Evolutionary conservation across 1,140 invertebrate species (phyloP).

Genomic region (Aricia agestis): DNA sequence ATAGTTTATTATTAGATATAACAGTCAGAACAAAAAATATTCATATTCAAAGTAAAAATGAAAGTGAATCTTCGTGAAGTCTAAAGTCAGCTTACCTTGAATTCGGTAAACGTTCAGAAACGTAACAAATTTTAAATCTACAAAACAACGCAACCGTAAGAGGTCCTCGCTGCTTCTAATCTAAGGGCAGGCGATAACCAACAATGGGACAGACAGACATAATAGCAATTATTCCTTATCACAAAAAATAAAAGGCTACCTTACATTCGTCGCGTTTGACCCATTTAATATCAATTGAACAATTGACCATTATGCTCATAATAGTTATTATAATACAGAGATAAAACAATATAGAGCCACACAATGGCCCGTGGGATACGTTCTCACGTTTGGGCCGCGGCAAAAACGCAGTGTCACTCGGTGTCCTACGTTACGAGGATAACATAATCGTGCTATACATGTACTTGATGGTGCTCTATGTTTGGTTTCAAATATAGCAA

Average conservation of each 20-base stretch:
- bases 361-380: conserved; percentile 53
- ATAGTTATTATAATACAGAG: conserved; percentile 44
- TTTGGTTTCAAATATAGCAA: too few species aligned
- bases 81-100: too few species aligned
- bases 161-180: too few species aligned
- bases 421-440: conserved; percentile 29
- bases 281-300: conserved; percentile 65
- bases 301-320: conserved; percentile 66
- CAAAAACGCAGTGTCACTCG: conserved; percentile 38
- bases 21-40: too few species aligned
- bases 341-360: conserved; percentile 49
- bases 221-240: not conserved
- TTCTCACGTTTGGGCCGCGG: conserved; percentile 45
- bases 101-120: too few species aligned
- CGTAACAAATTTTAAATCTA: too few species aligned
- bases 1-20: too few species aligned
- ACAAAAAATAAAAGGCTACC: conserved; percentile 3
- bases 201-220: not conserved
- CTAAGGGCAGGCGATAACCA: too few species aligned
- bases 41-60: too few species aligned
- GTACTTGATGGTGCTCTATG: conserved; percentile 16
- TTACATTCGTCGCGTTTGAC: conserved; percentile 34
- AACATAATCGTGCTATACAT: conserved; percentile 32
- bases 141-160: too few species aligned
- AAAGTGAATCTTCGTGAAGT: too few species aligned